Evolutionary conservation across 2,888 invertebrate genomes (phyloP), one percentile per base, ranked within the genome.

Genomic region (Eupeodes luniger): DNA sequence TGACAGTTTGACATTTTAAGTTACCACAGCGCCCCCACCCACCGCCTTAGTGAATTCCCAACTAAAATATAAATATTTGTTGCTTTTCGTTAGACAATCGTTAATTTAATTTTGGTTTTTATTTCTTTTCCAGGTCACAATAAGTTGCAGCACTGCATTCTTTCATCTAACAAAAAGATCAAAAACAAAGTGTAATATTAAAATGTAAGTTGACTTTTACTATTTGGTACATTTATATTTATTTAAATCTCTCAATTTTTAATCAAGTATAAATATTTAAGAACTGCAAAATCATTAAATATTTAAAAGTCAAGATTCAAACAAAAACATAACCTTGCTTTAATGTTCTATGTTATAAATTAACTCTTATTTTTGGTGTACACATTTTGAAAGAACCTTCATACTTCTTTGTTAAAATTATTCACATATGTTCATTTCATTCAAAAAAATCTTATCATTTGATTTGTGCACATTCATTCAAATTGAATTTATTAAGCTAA

Each of bases 81-180:
- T 40, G 5, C 40, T 5, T 40, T 40, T 40, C 9, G 40, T 7
- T 9, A 19, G n/a, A 27, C 2, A 27, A 27, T 66, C 16, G 44
- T 64, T 57, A 64, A 76, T 77, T 74, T 49, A 44, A 69, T 62
- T 47, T 14, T 1, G 14, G 36, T 78, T 47, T 76, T 76, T 19
- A 7, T 81, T n/a, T 67, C 19, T 57, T 51, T 81, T 86, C 0
- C 70, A 86, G 86, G 79, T 86, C 86, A 79, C 61, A 82, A 53
- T 64, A 27, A 47, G 27, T 57, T 57, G 12, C 62, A 47, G 44
- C 51, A 77, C 67, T 40, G 67, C 16, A 67, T 49, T 67, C 47
- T 70, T 55, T 14, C 40, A 69, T 66, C 11, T 61, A 44, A 44
- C 36, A 66, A 59, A 59, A 70, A 64, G 16, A 61, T 70, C 74